Conservation (phyloP, 2,797 vertebrate species). For the Pantherophis vulpinus region DNA sequence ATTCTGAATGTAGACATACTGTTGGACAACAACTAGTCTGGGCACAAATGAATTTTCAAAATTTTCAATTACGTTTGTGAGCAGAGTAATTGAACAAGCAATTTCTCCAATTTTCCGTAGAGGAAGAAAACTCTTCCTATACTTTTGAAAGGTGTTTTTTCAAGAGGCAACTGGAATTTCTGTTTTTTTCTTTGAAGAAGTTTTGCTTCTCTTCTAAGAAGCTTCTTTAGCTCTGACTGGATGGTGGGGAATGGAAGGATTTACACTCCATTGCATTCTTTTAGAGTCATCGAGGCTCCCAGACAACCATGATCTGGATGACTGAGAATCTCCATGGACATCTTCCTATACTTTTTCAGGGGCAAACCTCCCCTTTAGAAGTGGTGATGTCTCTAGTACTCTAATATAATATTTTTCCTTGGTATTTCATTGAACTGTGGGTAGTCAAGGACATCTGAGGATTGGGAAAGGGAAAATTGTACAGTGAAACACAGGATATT, state of each 20-base stretch:
- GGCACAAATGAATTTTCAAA: background rate
- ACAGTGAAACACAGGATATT: background rate
- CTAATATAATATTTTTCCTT: background rate
- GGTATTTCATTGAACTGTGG: background rate
- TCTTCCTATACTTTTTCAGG: background rate
- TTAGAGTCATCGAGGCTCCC: too few species aligned
- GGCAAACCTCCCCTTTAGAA: background rate
- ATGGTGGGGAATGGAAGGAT: background rate
- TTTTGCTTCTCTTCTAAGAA: background rate
- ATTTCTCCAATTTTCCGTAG: background rate
- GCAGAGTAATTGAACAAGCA: background rate
- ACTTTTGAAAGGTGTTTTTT: background rate
- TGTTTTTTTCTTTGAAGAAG: background rate
- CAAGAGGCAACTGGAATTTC: background rate
- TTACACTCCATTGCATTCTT: background rate
- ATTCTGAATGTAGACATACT: background rate
- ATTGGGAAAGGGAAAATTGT: background rate
- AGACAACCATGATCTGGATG: too few species aligned
- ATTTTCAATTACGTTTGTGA: background rate
- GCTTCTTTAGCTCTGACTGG: background rate
- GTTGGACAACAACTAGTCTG: background rate
- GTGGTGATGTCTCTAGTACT: background rate
- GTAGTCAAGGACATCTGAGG: background rate
- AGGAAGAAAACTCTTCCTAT: background rate
- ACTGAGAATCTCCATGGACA: too few species aligned